Evolutionary conservation across 2,113 vertebrate genomes (phyloP).

Genomic region (Sprattus sprattus): DNA sequence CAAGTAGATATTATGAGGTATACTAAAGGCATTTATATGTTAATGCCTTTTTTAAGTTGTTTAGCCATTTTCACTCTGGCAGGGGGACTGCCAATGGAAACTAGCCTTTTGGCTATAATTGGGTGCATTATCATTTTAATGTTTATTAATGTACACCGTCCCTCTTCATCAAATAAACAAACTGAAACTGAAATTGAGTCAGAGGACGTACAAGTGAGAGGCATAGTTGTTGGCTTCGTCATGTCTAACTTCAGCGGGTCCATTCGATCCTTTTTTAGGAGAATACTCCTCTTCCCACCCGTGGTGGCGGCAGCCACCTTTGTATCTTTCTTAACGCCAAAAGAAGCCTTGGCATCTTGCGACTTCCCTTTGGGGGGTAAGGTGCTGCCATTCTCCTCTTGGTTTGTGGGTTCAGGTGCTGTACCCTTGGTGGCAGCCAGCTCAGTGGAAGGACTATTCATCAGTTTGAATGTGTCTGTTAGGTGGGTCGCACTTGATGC

Average conservation of each 20-base stretch:
- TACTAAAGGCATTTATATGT: not conserved
- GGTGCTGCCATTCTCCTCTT: not conserved
- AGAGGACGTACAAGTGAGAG: constrained; percentile 71
- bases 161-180: too few species aligned
- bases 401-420: not conserved
- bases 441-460: not conserved
- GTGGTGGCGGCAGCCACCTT: not conserved
- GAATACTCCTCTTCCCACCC: constrained; percentile 59
- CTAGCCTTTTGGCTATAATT: too few species aligned
- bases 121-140: too few species aligned
- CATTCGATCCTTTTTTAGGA: constrained; percentile 67
- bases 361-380: not conserved
- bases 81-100: too few species aligned
- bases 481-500: not conserved
- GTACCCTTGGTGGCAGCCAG: not conserved
- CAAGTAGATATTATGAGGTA: not conserved
- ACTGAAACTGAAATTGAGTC: too few species aligned
- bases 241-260: constrained; percentile 75
- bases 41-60: too few species aligned
- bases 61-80: too few species aligned
- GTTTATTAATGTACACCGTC: too few species aligned
- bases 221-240: constrained; percentile 55
- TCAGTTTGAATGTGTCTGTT: not conserved
- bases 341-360: not conserved
- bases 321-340: not conserved